Conservation (phyloP, 2,888 invertebrate genomes). For the Spicauda simplicius region DNA sequence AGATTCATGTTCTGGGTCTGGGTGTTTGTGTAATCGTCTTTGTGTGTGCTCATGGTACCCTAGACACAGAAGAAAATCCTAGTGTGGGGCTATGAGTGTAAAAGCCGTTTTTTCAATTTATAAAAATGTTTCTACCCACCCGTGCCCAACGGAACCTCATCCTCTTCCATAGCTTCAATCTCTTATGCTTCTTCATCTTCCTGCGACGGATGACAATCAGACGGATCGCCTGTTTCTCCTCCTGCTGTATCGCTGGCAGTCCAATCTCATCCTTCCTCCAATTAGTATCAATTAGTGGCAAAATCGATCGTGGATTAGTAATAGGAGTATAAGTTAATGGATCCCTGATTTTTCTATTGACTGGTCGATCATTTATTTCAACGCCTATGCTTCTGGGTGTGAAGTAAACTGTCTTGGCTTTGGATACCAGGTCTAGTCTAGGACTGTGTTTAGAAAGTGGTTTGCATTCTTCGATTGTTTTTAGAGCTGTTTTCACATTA, state of each 20-base stretch:
- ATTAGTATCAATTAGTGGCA: conserved; percentile 70
- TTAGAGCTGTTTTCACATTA: conserved; percentile 66
- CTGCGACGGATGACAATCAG: conserved; percentile 90
- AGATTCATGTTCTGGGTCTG: too few relatives aligned
- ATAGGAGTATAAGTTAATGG: conserved; percentile 73
- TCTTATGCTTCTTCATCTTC: conserved; percentile 95
- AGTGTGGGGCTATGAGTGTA: too few relatives aligned
- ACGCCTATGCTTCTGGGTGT: conserved; percentile 66
- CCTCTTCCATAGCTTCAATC: conserved; percentile 90
- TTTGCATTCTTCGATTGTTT: conserved; percentile 62
- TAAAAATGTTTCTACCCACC: conserved; percentile 52
- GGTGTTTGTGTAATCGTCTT: too few relatives aligned
- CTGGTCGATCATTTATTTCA: conserved; percentile 62
- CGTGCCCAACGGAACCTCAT: conserved; percentile 92
- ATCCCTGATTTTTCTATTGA: conserved; percentile 56
- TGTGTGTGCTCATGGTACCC: too few relatives aligned
- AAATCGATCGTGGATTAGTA: conserved; percentile 72
- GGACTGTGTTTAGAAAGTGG: conserved; percentile 45
- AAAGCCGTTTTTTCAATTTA: too few relatives aligned
- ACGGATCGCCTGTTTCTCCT: conserved; percentile 89
- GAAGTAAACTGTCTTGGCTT: conserved; percentile 55
- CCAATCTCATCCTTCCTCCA: conserved; percentile 77
- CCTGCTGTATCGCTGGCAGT: conserved; percentile 68
- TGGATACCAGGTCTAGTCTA: conserved; percentile 49
- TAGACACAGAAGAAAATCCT: too few relatives aligned